Percentiles rank a stretch among this genome's conserved stretches.
Conservation (phyloP, 2,888 invertebrate species). For the Andrena minutula region DNA sequence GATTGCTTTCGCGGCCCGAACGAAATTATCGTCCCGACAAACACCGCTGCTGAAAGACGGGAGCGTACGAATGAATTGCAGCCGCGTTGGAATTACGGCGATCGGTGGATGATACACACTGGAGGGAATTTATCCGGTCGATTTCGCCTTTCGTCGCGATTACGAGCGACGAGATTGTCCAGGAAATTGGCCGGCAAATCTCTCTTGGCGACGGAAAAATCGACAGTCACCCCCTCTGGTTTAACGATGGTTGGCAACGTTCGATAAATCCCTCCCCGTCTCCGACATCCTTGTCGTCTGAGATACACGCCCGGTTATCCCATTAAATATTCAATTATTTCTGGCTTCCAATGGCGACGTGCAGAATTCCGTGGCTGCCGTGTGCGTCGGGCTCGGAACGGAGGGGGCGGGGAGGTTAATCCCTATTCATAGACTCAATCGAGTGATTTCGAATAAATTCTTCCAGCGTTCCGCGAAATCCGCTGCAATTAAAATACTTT, state of each 20-base stretch:
- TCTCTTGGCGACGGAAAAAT: conserved; percentile 59
- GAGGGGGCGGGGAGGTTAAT: conserved; percentile 63
- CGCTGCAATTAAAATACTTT: conserved; percentile 79
- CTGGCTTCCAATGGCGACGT: conserved; percentile 62
- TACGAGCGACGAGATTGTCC: conserved; percentile 50
- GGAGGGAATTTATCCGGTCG: conserved; percentile 44
- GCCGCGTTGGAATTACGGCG: neutral
- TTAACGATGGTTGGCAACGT: conserved; percentile 49
- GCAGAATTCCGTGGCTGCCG: conserved; percentile 56
- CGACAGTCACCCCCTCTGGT: conserved; percentile 30
- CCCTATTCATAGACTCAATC: conserved; percentile 77
- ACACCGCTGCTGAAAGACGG: neutral
- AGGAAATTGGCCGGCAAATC: conserved; percentile 55
- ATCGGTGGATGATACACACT: conserved; percentile 9
- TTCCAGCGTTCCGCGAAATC: conserved; percentile 73
- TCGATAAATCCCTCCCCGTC: conserved; percentile 29
- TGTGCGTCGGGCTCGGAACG: conserved; percentile 25
- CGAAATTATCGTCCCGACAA: neutral
- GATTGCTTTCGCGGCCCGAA: neutral
- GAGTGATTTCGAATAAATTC: conserved; percentile 78
- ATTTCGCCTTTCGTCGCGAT: conserved; percentile 44
- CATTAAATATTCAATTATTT: conserved; percentile 78
- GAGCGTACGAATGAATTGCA: no score
- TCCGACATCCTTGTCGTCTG: neutral
- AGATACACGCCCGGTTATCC: conserved; percentile 65